Base-by-base conservation (phyloP, 2,888 invertebrate species). In the Drosophila phalerata region DNA sequence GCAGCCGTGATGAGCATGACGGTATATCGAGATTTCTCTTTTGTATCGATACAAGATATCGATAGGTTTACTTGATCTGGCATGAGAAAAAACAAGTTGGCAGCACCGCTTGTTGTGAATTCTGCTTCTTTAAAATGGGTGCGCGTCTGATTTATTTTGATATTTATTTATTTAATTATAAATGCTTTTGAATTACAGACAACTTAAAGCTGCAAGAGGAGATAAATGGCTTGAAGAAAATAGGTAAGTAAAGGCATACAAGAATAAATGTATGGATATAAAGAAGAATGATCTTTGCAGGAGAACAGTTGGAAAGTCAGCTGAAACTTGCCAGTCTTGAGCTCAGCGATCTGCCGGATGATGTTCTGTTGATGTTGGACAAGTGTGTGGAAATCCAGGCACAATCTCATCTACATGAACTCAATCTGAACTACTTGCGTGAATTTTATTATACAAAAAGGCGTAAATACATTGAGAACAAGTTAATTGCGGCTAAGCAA, bases 321-420 rank as follows among this genome's bases (percentile, higher is more conserved):
- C 56, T 92, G 5, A 91, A 90, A 55, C 48, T 81, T 17, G 63
- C 90, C 10, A 86, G 89, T 3, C 63, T 91, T 5, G 91, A 92
- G 47, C 62, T 91, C 1, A 83, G 83, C 40, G 91, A 91, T 68
- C 69, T 92, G 37, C 90, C 90, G 0, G 91, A 91, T 52, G 89
- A 91, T 51, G 73, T 90, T 11, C 43, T 75, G 15, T 58, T 71
- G 3, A 67, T 90, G 40, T 69, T 91, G 10, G 88, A 89, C 25
- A 88, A 90, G 56, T 85, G 86, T 34, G 87, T 87, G 6, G 81
- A 89, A 15, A 28, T 91, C 0, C 91, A 91, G 53, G 61, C 58
- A 5, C 66, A 78, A 6, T 85, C 87, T 1, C 81, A 90, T 55
- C 48, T 92, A 13, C 87, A 88, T 6, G 88, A 91, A 17, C 64